Percentiles rank a stretch among this genome's conserved stretches.
Conservation (phyloP, 2,888 invertebrate species). For the Drosophila merina region DNA sequence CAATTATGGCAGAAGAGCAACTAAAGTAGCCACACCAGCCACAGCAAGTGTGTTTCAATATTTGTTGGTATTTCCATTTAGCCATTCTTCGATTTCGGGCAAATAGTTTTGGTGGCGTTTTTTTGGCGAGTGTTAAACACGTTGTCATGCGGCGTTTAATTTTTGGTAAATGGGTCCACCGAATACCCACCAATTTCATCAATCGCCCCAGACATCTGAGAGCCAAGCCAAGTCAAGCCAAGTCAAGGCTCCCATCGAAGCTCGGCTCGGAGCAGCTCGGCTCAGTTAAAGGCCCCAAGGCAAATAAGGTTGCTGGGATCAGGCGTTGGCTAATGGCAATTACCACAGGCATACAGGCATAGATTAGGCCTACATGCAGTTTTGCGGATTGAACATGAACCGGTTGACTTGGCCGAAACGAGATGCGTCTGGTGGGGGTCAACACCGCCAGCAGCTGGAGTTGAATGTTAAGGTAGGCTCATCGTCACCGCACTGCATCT, state of each 20-base stretch:
- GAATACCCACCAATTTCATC: conserved; percentile 42
- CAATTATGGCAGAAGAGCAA: conserved; percentile 36
- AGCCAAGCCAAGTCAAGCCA: conserved; percentile 20
- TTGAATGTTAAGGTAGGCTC: conserved; percentile 83
- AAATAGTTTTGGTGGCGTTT: conserved; percentile 40
- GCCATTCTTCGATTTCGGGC: conserved; percentile 53
- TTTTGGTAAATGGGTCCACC: conserved; percentile 70
- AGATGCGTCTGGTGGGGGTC: conserved; percentile 40
- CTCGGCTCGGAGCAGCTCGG: conserved; percentile 9
- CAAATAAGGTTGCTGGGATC: conserved; percentile 46
- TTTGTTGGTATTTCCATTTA: conserved; percentile 63
- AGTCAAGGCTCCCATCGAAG: conserved; percentile 68
- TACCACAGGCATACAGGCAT: conserved; percentile 16
- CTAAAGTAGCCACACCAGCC: conserved; percentile 8
- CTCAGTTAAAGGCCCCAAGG: conserved; percentile 25
- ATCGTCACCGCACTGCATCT: conserved; percentile 12
- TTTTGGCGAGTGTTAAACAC: conserved; percentile 67
- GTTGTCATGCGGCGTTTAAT: conserved; percentile 70
- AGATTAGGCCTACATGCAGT: conserved; percentile 59
- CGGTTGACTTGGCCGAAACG: conserved; percentile 49
- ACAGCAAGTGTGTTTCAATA: conserved; percentile 15
- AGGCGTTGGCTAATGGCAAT: conserved; percentile 48
- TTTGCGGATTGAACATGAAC: conserved; percentile 52
- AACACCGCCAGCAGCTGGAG: conserved; percentile 43
- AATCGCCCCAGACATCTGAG: conserved; percentile 23